phyloP scores from a whole-genome alignment of 1,140 invertebrate species.

The Apis laboriosa region DNA sequence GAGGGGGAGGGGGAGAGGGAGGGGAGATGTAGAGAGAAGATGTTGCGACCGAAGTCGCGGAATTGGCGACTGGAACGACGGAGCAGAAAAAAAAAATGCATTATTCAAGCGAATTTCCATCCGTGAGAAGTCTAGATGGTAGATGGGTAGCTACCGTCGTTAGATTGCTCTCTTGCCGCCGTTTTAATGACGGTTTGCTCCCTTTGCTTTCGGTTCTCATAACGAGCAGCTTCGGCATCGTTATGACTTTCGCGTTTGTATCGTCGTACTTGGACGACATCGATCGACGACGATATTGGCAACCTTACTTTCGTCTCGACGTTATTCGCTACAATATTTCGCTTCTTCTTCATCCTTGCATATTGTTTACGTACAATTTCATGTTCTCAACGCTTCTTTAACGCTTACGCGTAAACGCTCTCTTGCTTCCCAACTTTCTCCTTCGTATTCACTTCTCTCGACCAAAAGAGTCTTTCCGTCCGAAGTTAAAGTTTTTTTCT shows the following conservation, averaged over 20 bases:
- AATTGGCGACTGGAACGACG: constrained; percentile 61
- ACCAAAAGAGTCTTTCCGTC: no score
- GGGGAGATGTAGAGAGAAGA: background rate
- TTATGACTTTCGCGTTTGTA: constrained; percentile 52
- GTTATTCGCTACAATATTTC: no score
- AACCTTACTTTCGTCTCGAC: background rate
- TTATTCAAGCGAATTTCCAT: constrained; percentile 80
- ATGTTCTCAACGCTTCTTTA: background rate
- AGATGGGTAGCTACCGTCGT: constrained; percentile 75
- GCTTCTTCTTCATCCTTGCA: background rate
- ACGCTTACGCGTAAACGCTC: background rate
- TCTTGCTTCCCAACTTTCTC: background rate
- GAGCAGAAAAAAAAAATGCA: constrained; percentile 71
- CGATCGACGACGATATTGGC: constrained; percentile 30
- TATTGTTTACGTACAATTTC: background rate
- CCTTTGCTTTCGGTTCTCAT: constrained; percentile 74
- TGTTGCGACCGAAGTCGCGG: constrained; percentile 1
- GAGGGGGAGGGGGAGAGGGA: no score
- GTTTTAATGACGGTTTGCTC: constrained; percentile 78
- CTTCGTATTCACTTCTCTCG: background rate
- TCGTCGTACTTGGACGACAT: constrained; percentile 31
- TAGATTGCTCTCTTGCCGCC: constrained; percentile 78
- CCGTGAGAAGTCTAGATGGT: constrained; percentile 73
- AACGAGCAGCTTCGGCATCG: constrained; percentile 69
- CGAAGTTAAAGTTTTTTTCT: no score